These are phyloP conservation scores for Calliphora vomitoria DNA, from an alignment of 2,888 invertebrate species.

Conservation along the genomic window DNA sequence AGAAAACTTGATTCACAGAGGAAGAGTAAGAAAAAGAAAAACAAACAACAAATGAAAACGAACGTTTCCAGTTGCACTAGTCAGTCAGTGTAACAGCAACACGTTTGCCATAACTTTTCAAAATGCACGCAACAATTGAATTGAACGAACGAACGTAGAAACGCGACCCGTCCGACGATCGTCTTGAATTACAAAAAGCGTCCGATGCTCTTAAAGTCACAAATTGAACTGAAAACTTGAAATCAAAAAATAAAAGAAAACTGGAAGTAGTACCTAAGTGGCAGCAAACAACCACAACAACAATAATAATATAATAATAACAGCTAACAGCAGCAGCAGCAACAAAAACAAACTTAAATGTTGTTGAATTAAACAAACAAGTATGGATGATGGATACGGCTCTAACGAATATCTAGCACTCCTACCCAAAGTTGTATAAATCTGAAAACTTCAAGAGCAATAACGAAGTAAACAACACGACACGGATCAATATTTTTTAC, in stretches of 20 bases:
- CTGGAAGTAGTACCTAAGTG: constrained; percentile 78
- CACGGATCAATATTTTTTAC: too few species aligned
- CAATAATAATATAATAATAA: constrained; percentile 27
- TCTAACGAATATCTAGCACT: constrained; percentile 18
- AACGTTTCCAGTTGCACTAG: constrained; percentile 53
- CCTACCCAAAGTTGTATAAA: neutral
- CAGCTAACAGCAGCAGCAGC: constrained; percentile 41
- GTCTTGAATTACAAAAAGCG: constrained; percentile 55
- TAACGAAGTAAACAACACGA: too few species aligned
- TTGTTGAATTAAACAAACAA: constrained; percentile 4
- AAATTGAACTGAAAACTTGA: constrained; percentile 78
- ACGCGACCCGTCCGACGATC: constrained; percentile 26
- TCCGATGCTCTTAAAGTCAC: constrained; percentile 76
- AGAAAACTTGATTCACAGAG: constrained; percentile 35
- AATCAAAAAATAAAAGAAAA: constrained; percentile 68
- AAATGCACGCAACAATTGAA: constrained; percentile 38
- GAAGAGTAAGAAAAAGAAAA: constrained; percentile 23
- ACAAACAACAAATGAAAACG: constrained; percentile 54
- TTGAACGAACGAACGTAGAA: constrained; percentile 18
- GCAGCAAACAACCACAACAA: constrained; percentile 59
- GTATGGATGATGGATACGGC: constrained; percentile 1
- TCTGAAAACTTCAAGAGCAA: too few species aligned
- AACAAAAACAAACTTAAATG: constrained; percentile 34
- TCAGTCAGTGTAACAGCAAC: constrained; percentile 56
- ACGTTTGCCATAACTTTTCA: constrained; percentile 43